Conservation (phyloP, 2,113 vertebrate genomes). For the Bos javanicus region DNA sequence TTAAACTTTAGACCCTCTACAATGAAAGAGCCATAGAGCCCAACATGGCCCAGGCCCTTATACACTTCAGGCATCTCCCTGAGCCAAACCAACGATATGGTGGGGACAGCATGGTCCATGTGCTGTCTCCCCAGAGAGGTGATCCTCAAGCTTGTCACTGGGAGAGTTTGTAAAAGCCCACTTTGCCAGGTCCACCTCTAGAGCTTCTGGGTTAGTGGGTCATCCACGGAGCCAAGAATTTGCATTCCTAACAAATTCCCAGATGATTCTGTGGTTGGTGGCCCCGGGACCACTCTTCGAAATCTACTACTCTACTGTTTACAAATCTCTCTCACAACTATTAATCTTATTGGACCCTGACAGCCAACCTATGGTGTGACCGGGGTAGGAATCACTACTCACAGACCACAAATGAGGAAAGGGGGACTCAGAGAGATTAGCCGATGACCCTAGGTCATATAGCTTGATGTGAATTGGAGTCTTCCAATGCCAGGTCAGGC, state of each 20-base stretch:
- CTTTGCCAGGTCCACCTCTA: not conserved
- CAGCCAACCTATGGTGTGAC: not conserved
- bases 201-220: not conserved
- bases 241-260: not conserved
- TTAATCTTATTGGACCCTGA: not conserved
- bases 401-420: not conserved
- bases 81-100: not conserved
- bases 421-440: not conserved
- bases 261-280: not conserved
- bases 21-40: not conserved
- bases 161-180: not conserved
- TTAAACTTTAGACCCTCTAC: not conserved
- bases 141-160: not conserved
- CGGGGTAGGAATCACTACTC: not conserved
- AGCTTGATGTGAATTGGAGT: not conserved
- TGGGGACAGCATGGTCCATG: rapidly evolving
- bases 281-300: not conserved
- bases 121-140: not conserved
- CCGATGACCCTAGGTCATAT: not conserved
- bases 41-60: rapidly evolving
- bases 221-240: rapidly evolving
- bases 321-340: not conserved
- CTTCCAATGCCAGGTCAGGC: not conserved
- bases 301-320: not conserved
- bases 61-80: not conserved